Evolutionary conservation across 2,797 vertebrate species (phyloP), one percentile per base, ranked within the genome.

Genomic region (Chiroxiphia lanceolata): DNA sequence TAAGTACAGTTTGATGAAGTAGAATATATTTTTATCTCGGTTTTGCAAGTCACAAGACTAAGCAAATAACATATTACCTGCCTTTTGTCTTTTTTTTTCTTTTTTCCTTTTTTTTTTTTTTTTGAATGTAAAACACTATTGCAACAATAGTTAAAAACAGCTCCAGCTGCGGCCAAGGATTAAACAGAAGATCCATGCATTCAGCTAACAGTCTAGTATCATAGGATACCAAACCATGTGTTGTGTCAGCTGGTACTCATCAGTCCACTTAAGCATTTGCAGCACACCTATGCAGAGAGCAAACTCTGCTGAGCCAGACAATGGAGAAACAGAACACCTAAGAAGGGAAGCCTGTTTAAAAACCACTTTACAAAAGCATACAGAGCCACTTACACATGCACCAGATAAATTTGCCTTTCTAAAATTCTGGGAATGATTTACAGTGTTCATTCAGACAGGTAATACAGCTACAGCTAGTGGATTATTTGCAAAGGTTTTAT

Each of bases 291-390:
- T 59, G 71, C 85, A 44, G 4, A 64, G 21, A 44, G 40, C 25
- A 77, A 79, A 56, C 44, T 80, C 64, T 61, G 60, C 59, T 36
- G 60, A 87, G 59, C 67, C 26, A 83, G 60, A 72, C 51, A 84
- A 70, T n/a, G 54, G 50, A 85, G 87, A 79, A 97, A 94, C 31
- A 93, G 87, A 94, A 95, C 48, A 97, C 71, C 56, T 92, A 76
- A 94, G 90, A 90, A 70, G 22, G 23, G 16, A 85, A 94, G 33
- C 64, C 68, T 60, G 54, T 74, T 91, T 70, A 94, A 75, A 92
- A 89, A 60, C 8, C 69, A 44, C 34, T 33, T 83, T 69, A 44
- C 50, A 72, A 59, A 68, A 61, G 50, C 26, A 45, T 17, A 72
- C 13, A 68, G 12, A 83, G 19, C 53, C 54, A 87, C 12, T 63